Evolutionary conservation across 1,140 invertebrate species (phyloP), one percentile per base, ranked within the genome.

Genomic region (Ectropis grisescens): DNA sequence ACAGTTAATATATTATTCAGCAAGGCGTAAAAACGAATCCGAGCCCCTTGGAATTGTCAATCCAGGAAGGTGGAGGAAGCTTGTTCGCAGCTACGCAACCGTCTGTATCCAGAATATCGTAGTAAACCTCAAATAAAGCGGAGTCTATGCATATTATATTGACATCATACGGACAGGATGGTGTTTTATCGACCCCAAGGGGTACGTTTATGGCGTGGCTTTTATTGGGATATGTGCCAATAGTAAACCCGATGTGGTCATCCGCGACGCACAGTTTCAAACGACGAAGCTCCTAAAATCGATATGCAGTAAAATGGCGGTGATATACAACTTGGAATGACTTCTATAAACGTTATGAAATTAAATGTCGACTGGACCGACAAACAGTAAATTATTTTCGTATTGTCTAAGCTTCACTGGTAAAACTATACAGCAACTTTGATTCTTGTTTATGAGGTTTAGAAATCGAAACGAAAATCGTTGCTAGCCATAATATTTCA

Each of bases 61-160:
- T 71, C 51, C 48, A 41, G 28, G 33, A 35, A 28, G 19, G 28
- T 24, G 23, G 3, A 26, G n/a, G 2, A 6, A 3, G 4, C 4
- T n/a, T 39, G 41, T 58, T 55, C 52, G 58, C 57, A 41, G 50
- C 55, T n/a, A n/a, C n/a, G n/a, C n/a, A n/a, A n/a, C n/a, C n/a
- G n/a, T n/a, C n/a, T n/a, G n/a, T n/a, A n/a, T n/a, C n/a, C n/a
- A n/a, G n/a, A 55, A 57, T 70, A 66, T 66, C 52, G 56, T 37
- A 41, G 54, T 40, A 50, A 58, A 59, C 43, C 66, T 56, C 57
- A 62, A 70, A 78, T 80, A 76, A 80, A 78, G 64, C 60, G 58
- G 59, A 61, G 41, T 66, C 72, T 53, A 78, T 80, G 64, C 75
- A 80, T 80, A 72, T 74, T 71, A 69, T 47, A 80, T 71, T 71